These are phyloP conservation scores for Felis catus DNA, from an alignment of 2,113 vertebrate species.

Conservation along the genomic window DNA sequence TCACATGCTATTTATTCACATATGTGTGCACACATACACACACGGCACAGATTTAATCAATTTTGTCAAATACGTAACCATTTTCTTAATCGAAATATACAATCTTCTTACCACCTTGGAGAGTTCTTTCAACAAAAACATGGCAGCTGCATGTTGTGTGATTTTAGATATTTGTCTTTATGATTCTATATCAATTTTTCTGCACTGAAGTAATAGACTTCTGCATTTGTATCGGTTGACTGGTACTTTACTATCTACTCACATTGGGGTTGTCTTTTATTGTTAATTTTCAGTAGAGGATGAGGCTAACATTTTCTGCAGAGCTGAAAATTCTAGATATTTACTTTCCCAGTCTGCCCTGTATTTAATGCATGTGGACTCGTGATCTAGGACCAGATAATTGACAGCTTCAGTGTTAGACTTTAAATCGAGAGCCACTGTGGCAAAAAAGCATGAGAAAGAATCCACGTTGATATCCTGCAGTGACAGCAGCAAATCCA, in stretches of 20 bases:
- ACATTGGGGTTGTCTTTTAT: not conserved
- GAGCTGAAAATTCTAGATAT: not conserved
- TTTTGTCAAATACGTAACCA: not conserved
- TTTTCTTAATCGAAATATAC: not conserved
- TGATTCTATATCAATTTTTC: not conserved
- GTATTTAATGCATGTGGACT: not conserved
- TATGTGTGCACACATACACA: not conserved
- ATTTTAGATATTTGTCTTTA: not conserved
- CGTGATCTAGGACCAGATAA: not conserved
- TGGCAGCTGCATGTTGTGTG: not conserved
- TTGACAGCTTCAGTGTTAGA: not conserved
- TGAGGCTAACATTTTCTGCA: not conserved
- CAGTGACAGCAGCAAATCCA: not conserved
- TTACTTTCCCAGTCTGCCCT: not conserved
- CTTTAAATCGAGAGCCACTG: not conserved
- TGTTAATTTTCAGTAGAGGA: not conserved
- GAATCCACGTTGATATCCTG: not conserved
- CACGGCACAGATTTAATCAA: not conserved
- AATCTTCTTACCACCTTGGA: not conserved
- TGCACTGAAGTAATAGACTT: not conserved
- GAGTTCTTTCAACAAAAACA: not conserved
- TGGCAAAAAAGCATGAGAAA: not conserved
- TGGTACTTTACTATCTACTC: not conserved
- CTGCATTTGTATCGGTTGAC: not conserved
- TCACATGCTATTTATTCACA: not conserved